Base-by-base conservation (phyloP, 2,113 vertebrate genomes). In the Mola mola region DNA sequence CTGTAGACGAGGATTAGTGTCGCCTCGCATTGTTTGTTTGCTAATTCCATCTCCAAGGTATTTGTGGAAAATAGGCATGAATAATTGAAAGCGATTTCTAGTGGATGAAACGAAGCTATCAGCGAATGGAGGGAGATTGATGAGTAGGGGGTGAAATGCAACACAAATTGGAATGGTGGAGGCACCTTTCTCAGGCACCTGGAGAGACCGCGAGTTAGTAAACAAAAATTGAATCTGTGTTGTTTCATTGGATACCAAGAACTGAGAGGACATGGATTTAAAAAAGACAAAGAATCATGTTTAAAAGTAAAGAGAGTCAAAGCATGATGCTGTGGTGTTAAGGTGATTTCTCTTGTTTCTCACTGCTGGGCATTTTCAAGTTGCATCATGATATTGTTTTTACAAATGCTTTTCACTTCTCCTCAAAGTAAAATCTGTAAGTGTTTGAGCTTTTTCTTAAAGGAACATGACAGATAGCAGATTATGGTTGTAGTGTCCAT, bases 41-140 rank as follows among this genome's bases (percentile, higher is more conserved):
- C 87, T 91, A 91, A 91, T 91, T 89, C 87, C 88, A 83, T 87
- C 87, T 90, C 90, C 48, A 76, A 90, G 89, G 87, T 88, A 89
- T 90, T 91, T 85, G 88, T 78, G 69, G 81, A 85, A 91, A 89
- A 89, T 82, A 87, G 80, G 87, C 88, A 89, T 91, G 88, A 91
- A 90, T 92, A 91, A 91, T 91, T 91, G 83, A 89, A 85, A 84
- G 86, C 66, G 52, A 77, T 88, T 92, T 91, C 67, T 60, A 77
- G 83, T 88, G 87, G 87, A 87, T 82, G 73, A 85, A 90, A 81
- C 75, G 71, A 80, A 84, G 78, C 70, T 81, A 86, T 87, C 81
- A 78, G 87, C 40, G 71, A 84, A 73, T 49, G 76, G 81, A 71
- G 73, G 79, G 88, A 90, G 88, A 90, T 89, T 88, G 88, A 88